Percentiles rank a stretch among this genome's conserved stretches.
Evolutionary conservation across 2,888 invertebrate genomes (phyloP).

Genomic region (Troglohyphantes excavatus): DNA sequence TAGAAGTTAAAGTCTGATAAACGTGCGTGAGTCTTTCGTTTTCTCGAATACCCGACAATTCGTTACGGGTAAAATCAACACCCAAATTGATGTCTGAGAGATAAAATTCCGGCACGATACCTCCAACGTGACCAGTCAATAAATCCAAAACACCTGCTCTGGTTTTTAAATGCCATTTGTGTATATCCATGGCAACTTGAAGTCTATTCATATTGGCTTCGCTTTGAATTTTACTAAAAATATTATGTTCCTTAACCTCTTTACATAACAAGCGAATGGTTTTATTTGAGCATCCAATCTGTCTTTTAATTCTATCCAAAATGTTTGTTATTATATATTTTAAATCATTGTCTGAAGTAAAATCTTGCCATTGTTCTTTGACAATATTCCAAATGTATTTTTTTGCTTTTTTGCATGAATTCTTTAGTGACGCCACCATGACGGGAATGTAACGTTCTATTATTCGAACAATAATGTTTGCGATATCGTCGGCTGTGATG

Average conservation of each 20-base stretch:
- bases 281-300: too few relatives aligned
- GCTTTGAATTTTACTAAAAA: too few relatives aligned
- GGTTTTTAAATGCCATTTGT: constrained; percentile 31
- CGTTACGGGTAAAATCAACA: not conserved
- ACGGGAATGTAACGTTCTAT: constrained; percentile 9
- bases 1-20: not conserved
- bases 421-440: not conserved
- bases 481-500: not conserved
- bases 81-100: constrained; percentile 27
- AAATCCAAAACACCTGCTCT: constrained; percentile 29
- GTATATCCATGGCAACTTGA: not conserved
- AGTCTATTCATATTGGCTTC: too few relatives aligned
- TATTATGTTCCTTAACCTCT: too few relatives aligned
- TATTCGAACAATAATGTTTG: not conserved
- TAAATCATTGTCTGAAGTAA: not conserved
- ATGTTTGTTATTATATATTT: too few relatives aligned
- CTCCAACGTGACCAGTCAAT: constrained; percentile 49
- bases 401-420: not conserved
- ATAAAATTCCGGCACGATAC: constrained; percentile 40
- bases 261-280: too few relatives aligned
- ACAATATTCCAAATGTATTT: constrained; percentile 30
- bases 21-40: not conserved
- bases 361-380: constrained; percentile 42
- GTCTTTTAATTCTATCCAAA: too few relatives aligned
- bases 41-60: not conserved